Base-by-base conservation (phyloP, 2,113 vertebrate species). In the Lutjanus erythropterus region DNA sequence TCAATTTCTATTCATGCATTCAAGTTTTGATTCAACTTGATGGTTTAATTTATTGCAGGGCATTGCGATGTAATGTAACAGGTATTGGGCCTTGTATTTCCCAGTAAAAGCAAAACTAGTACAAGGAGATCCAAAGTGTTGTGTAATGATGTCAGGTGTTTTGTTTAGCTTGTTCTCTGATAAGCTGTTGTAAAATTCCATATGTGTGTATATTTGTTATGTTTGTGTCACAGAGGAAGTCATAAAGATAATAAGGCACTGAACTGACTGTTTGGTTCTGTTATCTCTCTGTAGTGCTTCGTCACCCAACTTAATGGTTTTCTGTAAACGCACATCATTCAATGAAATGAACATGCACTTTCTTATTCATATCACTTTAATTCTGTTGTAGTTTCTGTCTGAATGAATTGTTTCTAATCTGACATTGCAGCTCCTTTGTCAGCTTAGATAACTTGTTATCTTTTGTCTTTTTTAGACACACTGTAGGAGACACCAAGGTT, bases 401-500 rank as follows among this genome's bases (percentile, higher is more conserved):
- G 35, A 39, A 21, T 8, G 18, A 39, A 16, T 42, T 33, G 21
- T 29, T 56, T 76, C 21, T 59, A 25, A 52, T 72, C 5, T 41
- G 4, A 27, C 7, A 5, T 4, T 0, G 21, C 21, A 21, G 46
- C 35, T 29, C 31, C 9, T 49, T 14, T 3, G 10, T 2, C 65
- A 14, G 7, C 29, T 23, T 1, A 7, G 69, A 68, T 73, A 59
- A 77, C 12, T 1, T 35, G 19, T 25, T 49, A 15, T 81, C 23
- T 39, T 69, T 71, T 69, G 15, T 61, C 55, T 66, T 60, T 33
- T 55, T 31, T 19, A 99, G 98, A 92, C 97, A 99, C 94, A 98
- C 98, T 2, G 94, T 96, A 55, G 98, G 98, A 1, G 98, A 99
- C 94, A 97, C 97, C 84, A 99, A 99, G 96, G 96, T 99, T 75